These are phyloP conservation scores for Spinus pinus DNA, from an alignment of 2,797 vertebrate genomes.

Conservation along the genomic window DNA sequence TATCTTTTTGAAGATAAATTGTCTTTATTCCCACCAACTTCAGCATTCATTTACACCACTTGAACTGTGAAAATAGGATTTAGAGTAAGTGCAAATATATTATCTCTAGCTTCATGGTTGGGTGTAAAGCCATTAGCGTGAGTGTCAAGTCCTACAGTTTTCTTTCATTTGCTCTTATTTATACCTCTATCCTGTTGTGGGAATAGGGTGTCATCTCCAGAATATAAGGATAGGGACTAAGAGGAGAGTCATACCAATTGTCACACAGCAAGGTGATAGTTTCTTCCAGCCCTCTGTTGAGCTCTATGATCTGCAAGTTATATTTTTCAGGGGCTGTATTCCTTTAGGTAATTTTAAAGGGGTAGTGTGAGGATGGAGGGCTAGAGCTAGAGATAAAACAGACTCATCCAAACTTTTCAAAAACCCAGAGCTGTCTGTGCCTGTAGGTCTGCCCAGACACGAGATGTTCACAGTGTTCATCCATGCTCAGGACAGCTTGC, in stretches of 20 bases:
- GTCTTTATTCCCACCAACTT: neutral
- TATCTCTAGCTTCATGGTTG: neutral
- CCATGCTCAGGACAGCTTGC: neutral
- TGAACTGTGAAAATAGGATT: neutral
- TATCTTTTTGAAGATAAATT: neutral
- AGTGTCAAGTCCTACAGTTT: neutral
- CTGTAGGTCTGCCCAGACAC: neutral
- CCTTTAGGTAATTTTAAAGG: neutral
- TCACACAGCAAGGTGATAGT: neutral
- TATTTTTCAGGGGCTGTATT: neutral
- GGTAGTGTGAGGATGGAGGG: neutral
- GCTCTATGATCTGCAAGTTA: neutral
- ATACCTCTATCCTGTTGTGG: neutral
- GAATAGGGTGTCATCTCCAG: neutral
- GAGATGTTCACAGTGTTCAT: neutral
- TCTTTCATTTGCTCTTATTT: neutral
- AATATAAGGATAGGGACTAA: neutral
- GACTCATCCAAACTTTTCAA: neutral
- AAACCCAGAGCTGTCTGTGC: neutral
- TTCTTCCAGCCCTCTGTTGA: neutral
- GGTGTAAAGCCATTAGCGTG: neutral
- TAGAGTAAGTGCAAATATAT: neutral
- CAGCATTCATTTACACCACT: neutral
- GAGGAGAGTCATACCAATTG: neutral
- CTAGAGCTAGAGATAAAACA: neutral